Base-by-base conservation (phyloP, 2,797 vertebrate species). In the Tarsius wallacei region DNA sequence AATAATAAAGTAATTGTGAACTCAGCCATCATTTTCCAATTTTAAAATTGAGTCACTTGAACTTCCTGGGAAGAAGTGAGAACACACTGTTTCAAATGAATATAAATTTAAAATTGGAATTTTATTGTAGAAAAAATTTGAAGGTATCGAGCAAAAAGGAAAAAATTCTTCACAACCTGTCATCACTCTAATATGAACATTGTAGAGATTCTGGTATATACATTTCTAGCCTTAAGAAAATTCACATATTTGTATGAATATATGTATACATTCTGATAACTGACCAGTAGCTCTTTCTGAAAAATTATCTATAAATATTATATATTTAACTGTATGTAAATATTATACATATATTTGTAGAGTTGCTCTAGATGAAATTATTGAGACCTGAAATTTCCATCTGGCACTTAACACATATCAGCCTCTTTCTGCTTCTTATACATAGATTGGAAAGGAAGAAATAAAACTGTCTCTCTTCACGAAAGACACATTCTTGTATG, bases 361-460 rank as follows among this genome's bases (percentile, higher is more conserved):
- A 68, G 14, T 83, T 90, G n/a, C n/a, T 64, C 4, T 55, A 19
- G 21, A 26, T 91, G 14, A 91, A 71, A 63, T 87, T 33, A 77
- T 73, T 71, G 64, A 91, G 49, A 77, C 12, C 26, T 84, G 26
- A 71, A 70, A 91, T 87, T 77, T 95, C 26, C 22, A 66, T 70
- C 16, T 49, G 47, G 42, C n/a, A 28, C 28, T 66, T 57, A 13
- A 0, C 3, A 74, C 31, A 19, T 12, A 19, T 14, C 21, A 26
- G 4, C 15, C 31, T 26, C 22, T 83, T 28, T 31, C 51, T 90
- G 21, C 17, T 61, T 33, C 21, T 63, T 63, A 63, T 21, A 51
- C 7, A n/a, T 91, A 71, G 19, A 47, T 49, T 61, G 53, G 36
- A 82, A 28, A 51, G 36, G 78, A 71, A 70, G 6, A 49, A 42